Conservation (phyloP, 1,140 invertebrate genomes). For the Oryzaephilus surinamensis region DNA sequence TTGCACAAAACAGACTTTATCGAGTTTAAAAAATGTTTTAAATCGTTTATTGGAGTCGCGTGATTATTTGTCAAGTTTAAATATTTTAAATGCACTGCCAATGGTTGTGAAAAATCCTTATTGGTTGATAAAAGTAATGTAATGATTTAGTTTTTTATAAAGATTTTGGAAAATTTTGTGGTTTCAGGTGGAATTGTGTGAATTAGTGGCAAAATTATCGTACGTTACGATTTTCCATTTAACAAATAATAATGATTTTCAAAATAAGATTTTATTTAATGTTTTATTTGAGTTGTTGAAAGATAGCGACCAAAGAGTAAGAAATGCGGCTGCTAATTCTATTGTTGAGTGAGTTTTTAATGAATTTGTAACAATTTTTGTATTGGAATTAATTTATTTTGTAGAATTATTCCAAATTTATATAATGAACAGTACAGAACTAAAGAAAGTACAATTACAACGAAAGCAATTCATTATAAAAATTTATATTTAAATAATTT, state of each 20-base stretch:
- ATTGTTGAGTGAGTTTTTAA: conserved; percentile 46
- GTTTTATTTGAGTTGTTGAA: conserved; percentile 53
- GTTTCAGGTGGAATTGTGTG: conserved; percentile 45
- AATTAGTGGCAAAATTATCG: conserved; percentile 49
- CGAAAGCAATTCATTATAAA: conserved; percentile 35
- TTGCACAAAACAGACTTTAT: conserved; percentile 53
- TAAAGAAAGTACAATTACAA: conserved; percentile 38
- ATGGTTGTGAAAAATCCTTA: conserved; percentile 62
- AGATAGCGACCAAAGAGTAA: conserved; percentile 69
- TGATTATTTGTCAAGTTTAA: conserved; percentile 47
- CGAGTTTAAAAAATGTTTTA: conserved; percentile 47
- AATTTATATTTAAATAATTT: conserved; percentile 32
- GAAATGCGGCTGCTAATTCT: conserved; percentile 55
- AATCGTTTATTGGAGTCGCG: conserved; percentile 49
- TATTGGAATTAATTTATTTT: conserved; percentile 16
- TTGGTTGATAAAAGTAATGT: conserved; percentile 71
- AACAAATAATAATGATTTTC: conserved; percentile 39
- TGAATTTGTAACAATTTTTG: background rate
- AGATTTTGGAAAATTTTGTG: conserved; percentile 1
- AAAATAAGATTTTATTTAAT: conserved; percentile 50
- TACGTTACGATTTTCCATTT: conserved; percentile 43
- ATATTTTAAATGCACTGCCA: conserved; percentile 51
- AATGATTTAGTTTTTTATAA: conserved; percentile 6
- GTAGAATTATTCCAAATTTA: conserved; percentile 40
- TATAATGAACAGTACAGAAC: conserved; percentile 33